These are phyloP conservation scores for Enteromius radiatus DNA, from an alignment of 2,797 vertebrate species.

Conservation along the genomic window DNA sequence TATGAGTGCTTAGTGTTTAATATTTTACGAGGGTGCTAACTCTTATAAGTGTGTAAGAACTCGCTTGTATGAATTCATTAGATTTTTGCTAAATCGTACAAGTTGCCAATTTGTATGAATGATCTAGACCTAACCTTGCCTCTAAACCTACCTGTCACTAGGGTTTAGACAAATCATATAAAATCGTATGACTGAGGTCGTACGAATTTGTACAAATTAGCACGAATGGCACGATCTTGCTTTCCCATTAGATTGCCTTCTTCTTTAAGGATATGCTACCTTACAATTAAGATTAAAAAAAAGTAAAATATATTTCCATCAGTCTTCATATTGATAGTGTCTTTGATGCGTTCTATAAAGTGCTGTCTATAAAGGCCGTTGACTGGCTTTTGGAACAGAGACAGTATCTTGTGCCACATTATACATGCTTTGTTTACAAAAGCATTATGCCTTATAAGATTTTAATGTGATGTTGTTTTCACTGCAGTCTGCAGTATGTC, in stretches of 20 bases:
- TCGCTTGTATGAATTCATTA: too few species aligned
- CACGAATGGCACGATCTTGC: background rate
- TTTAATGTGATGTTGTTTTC: slow-evolving; percentile 47
- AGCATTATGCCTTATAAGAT: slow-evolving; percentile 29
- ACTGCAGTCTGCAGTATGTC: slow-evolving; percentile 30
- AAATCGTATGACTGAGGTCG: too few species aligned
- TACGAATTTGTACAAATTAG: too few species aligned
- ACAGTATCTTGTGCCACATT: background rate
- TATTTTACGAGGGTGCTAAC: too few species aligned
- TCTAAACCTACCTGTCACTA: too few species aligned
- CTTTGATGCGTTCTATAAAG: background rate
- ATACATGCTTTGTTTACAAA: slow-evolving; percentile 40
- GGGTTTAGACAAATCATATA: too few species aligned
- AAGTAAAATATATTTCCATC: background rate
- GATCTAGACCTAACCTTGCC: too few species aligned
- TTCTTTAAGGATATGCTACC: background rate
- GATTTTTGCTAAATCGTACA: too few species aligned
- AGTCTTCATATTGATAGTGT: background rate
- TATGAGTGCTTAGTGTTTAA: background rate
- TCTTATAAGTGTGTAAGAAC: too few species aligned
- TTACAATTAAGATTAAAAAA: background rate
- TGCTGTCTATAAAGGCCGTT: background rate
- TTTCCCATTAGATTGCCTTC: background rate
- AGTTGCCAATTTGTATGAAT: too few species aligned
- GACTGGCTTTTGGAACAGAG: background rate